Conservation (phyloP, 2,797 vertebrate species). For the Rhynchotus rufescens region DNA sequence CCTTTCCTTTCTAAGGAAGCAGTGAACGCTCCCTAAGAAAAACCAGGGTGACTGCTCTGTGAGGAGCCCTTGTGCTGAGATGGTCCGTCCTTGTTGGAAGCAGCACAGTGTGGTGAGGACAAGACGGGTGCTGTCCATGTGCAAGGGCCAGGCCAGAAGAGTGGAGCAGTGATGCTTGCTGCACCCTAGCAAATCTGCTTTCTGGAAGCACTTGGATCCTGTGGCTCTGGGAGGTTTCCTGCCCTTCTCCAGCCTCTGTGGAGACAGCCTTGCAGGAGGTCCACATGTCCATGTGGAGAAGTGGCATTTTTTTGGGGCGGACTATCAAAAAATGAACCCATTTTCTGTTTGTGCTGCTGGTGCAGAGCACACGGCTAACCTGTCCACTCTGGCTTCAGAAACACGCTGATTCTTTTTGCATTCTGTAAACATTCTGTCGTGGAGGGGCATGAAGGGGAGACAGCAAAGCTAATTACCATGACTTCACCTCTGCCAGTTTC, state of each 20-base stretch:
- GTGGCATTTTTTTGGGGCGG: background rate
- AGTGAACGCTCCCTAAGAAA: background rate
- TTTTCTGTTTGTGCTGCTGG: background rate
- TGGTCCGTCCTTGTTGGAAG: background rate
- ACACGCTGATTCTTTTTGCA: background rate
- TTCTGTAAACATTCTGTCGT: background rate
- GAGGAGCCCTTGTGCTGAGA: background rate
- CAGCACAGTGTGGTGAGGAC: background rate
- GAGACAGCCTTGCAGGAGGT: background rate
- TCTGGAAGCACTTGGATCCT: background rate
- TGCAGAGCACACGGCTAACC: background rate
- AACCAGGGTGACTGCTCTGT: background rate
- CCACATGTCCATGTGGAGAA: rapidly evolving
- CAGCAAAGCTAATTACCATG: background rate
- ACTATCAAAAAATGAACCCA: background rate
- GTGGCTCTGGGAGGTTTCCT: background rate
- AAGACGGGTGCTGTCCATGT: background rate
- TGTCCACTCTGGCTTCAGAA: background rate
- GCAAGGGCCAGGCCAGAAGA: background rate
- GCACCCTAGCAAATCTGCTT: background rate
- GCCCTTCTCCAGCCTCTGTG: too few relatives aligned
- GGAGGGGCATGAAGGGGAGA: background rate
- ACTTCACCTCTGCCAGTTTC: slow-evolving; percentile 19
- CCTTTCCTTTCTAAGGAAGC: background rate
- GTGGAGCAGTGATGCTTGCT: background rate